phyloP scores from a whole-genome alignment of 2,888 invertebrate species.

The Chironomus riparius region DNA sequence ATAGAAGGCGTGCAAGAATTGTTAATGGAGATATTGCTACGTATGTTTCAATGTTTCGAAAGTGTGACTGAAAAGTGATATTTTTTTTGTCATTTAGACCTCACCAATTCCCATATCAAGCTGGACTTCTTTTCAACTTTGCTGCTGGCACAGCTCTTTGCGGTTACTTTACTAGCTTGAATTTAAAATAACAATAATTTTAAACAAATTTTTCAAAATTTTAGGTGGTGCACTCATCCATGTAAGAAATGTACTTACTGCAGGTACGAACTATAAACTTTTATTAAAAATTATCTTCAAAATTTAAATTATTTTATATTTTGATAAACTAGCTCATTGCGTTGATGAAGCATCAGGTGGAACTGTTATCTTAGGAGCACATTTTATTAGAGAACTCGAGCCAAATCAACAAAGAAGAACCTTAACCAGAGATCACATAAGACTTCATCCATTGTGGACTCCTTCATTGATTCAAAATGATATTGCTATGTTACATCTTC shows the following conservation, averaged over 20 bases:
- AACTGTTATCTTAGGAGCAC: slow-evolving; percentile 16
- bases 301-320: background rate
- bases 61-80: background rate
- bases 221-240: background rate
- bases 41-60: background rate
- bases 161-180: too few species aligned
- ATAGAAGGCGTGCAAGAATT: slow-evolving; percentile 21
- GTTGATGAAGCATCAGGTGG: background rate
- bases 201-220: too few species aligned
- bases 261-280: background rate
- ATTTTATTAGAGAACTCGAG: background rate
- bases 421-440: slow-evolving; percentile 9
- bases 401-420: background rate
- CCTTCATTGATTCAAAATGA: slow-evolving; percentile 20
- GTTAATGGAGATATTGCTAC: slow-evolving; percentile 28
- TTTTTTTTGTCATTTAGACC: slow-evolving; percentile 12
- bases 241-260: background rate
- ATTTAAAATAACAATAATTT: too few species aligned
- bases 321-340: background rate
- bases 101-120: slow-evolving; percentile 29
- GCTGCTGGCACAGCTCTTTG: background rate
- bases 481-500: slow-evolving; percentile 9
- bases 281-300: background rate
- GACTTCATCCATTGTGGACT: slow-evolving; percentile 5
- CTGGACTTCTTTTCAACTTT: background rate